phyloP scores from a whole-genome alignment of 2,113 vertebrate species.

The Muntiacus muntjak region DNA sequence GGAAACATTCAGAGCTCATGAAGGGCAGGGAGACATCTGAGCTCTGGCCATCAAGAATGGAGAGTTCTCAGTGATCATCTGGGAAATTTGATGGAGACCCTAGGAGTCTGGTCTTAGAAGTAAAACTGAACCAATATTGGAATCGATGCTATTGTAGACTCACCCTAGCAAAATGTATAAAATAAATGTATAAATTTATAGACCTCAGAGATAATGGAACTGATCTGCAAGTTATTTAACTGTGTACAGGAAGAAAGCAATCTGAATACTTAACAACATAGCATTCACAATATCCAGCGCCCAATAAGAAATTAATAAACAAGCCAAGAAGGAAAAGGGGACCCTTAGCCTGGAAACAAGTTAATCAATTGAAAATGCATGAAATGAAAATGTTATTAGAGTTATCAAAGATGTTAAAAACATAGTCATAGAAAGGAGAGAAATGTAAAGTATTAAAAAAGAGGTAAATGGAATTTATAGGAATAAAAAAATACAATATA shows the following conservation, averaged over 20 bases:
- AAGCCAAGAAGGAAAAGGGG: not conserved
- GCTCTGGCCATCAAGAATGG: not conserved
- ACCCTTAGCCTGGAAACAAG: not conserved
- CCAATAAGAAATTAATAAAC: not conserved
- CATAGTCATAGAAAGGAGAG: not conserved
- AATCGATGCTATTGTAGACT: not conserved
- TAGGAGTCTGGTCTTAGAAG: not conserved
- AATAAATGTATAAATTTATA: not conserved
- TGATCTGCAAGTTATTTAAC: not conserved
- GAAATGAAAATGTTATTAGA: not conserved
- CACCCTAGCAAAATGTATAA: not conserved
- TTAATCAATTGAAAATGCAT: not conserved
- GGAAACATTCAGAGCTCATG: not conserved
- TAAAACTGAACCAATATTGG: not conserved
- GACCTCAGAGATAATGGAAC: not conserved
- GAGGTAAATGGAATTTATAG: not conserved
- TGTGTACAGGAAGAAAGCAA: not conserved
- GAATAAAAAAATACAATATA: not conserved
- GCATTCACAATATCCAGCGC: not conserved
- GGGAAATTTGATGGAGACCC: not conserved
- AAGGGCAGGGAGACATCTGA: not conserved
- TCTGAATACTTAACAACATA: not conserved
- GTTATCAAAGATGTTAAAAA: not conserved
- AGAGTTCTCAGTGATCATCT: not conserved
- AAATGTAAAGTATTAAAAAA: not conserved